A percentile compares a stretch with the other conserved stretches of the same genome.
These are phyloP conservation scores for Pseudomyrmex concolor DNA, from an alignment of 1,140 invertebrate species.

Conservation along the genomic window DNA sequence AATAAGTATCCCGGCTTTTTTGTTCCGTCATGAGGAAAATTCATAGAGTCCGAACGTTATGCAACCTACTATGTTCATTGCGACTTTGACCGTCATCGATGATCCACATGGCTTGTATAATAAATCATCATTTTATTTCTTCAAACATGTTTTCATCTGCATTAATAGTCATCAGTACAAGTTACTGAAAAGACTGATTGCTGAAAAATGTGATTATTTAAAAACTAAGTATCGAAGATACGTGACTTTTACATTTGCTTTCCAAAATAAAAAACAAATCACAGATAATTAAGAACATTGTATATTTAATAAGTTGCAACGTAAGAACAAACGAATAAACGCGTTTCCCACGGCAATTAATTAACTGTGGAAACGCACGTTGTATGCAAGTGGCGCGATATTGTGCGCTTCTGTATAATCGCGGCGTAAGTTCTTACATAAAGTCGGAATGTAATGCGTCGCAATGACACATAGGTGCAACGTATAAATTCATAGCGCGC, in stretches of 20 bases:
- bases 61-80: background rate
- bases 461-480: constrained; percentile 17
- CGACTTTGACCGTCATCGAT: background rate
- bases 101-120: background rate
- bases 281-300: background rate
- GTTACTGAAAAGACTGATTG: background rate
- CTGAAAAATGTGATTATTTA: background rate
- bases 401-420: background rate
- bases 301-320: background rate
- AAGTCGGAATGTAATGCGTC: constrained; percentile 27
- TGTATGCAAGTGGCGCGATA: background rate
- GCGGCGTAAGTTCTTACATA: constrained; percentile 33
- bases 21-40: background rate
- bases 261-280: background rate
- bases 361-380: background rate
- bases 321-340: background rate
- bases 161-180: background rate
- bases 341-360: background rate
- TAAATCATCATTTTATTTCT: background rate
- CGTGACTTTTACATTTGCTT: background rate
- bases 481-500: constrained; percentile 40
- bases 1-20: background rate
- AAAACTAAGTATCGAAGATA: constrained; percentile 18
- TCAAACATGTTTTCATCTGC: background rate
- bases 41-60: constrained; percentile 11